A percentile compares a stretch with the other conserved stretches of the same genome.
Evolutionary conservation across 2,888 invertebrate species (phyloP).

Genomic region (Erebia epiphron): DNA sequence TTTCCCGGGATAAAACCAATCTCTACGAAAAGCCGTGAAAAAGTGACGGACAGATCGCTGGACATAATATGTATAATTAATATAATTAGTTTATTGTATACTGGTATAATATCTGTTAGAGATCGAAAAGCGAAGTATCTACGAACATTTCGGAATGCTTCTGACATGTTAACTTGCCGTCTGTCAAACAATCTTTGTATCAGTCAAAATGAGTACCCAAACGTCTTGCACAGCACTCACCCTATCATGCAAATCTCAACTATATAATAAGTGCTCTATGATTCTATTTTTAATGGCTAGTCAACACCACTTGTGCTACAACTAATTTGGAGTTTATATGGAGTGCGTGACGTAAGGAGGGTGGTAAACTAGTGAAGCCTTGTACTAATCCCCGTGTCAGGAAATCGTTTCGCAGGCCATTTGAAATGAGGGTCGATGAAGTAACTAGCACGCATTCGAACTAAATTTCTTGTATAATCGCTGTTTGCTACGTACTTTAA

Average conservation of each 20-base stretch:
- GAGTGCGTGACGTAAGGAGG: slow-evolving; percentile 83
- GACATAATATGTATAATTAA: too few species aligned
- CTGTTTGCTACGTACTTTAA: slow-evolving; percentile 62
- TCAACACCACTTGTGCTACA: slow-evolving; percentile 62
- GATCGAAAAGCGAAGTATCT: background rate
- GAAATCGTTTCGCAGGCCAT: slow-evolving; percentile 83
- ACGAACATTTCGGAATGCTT: slow-evolving; percentile 58
- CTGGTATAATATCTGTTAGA: too few species aligned
- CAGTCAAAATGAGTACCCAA: slow-evolving; percentile 50
- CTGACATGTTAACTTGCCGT: slow-evolving; percentile 82
- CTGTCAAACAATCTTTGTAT: slow-evolving; percentile 77
- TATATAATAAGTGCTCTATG: slow-evolving; percentile 46
- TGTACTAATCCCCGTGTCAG: slow-evolving; percentile 84
- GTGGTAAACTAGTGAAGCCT: slow-evolving; percentile 79
- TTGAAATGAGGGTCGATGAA: slow-evolving; percentile 75
- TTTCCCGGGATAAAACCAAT: too few species aligned
- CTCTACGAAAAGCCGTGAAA: too few species aligned
- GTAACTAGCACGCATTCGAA: slow-evolving; percentile 78
- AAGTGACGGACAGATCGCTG: too few species aligned
- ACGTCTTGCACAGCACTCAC: background rate
- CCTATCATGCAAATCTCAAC: slow-evolving; percentile 52
- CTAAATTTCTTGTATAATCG: slow-evolving; percentile 75
- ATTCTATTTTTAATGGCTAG: slow-evolving; percentile 41
- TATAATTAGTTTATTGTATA: too few species aligned
- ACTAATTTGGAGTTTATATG: slow-evolving; percentile 55